Conservation (phyloP, 2,888 invertebrate species). For the Mesorhabditis belari region DNA sequence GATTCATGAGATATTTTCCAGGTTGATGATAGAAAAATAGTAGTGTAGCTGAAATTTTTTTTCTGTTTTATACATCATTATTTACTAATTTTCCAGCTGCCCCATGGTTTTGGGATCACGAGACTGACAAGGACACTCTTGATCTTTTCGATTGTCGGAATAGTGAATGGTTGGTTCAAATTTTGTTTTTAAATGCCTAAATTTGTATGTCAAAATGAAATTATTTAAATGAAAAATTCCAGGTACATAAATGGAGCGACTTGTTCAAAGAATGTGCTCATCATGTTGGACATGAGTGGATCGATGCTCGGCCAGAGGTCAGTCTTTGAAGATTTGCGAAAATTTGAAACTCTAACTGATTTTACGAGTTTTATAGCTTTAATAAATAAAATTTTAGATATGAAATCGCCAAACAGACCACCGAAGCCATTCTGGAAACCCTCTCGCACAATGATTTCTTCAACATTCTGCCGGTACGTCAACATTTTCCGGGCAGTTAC, state of each 20-base stretch:
- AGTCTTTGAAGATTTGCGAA: not conserved
- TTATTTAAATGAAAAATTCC: constrained; percentile 1
- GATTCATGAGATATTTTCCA: constrained; percentile 86
- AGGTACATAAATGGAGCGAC: constrained; percentile 91
- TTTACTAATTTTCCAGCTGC: constrained; percentile 25
- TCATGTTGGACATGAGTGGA: constrained; percentile 81
- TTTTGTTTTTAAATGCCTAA: not conserved
- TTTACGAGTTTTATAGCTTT: not conserved
- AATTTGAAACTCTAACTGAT: not conserved
- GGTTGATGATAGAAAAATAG: constrained; percentile 60
- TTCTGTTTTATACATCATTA: not conserved
- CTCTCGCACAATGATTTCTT: constrained; percentile 96
- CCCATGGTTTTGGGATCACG: constrained; percentile 50
- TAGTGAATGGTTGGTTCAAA: constrained; percentile 54
- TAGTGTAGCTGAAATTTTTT: not conserved
- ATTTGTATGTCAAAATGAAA: not conserved
- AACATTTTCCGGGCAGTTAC: not conserved
- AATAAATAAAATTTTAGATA: constrained; percentile 54
- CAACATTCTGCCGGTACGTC: constrained; percentile 69
- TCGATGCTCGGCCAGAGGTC: constrained; percentile 83
- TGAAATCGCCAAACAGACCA: constrained; percentile 83
- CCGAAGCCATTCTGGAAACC: constrained; percentile 80
- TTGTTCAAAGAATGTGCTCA: constrained; percentile 91
- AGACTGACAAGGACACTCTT: constrained; percentile 22
- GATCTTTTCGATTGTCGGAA: constrained; percentile 76